Percentiles rank a stretch among this genome's conserved stretches.
Evolutionary conservation across 2,113 vertebrate genomes (phyloP).

Genomic region (Aix galericulata): DNA sequence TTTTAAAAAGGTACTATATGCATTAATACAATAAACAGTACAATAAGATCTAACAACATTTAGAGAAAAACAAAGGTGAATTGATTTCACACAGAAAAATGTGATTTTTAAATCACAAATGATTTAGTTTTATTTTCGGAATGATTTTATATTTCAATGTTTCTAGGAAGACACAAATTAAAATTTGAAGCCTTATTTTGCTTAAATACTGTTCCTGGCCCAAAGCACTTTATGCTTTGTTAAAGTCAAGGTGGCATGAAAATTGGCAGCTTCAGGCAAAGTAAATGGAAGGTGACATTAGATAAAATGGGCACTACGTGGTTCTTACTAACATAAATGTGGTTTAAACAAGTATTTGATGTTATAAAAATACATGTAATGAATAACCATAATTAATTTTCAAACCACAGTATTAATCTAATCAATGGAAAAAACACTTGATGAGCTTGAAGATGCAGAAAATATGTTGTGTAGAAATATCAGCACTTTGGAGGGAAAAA

Average conservation of each 20-base stretch:
- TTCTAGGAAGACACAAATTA: background rate
- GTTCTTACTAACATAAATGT: background rate
- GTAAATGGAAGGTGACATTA: background rate
- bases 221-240: background rate
- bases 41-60: background rate
- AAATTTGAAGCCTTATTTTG: background rate
- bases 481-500: background rate
- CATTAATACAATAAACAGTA: background rate
- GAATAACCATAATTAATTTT: background rate
- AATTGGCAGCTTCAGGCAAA: background rate
- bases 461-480: background rate
- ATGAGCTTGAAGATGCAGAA: background rate
- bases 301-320: background rate
- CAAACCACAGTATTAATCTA: background rate
- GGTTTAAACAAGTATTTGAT: background rate
- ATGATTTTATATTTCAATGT: background rate
- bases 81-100: background rate
- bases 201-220: background rate
- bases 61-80: background rate
- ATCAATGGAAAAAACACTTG: rapidly evolving
- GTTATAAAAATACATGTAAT: background rate
- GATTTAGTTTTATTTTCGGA: background rate
- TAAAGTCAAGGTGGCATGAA: background rate
- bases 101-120: background rate
- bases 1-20: background rate